A percentile compares a stretch with the other conserved stretches of the same genome.
These are phyloP conservation scores for Myocastor coypus DNA, from an alignment of 2,113 vertebrate genomes.

Conservation along the genomic window DNA sequence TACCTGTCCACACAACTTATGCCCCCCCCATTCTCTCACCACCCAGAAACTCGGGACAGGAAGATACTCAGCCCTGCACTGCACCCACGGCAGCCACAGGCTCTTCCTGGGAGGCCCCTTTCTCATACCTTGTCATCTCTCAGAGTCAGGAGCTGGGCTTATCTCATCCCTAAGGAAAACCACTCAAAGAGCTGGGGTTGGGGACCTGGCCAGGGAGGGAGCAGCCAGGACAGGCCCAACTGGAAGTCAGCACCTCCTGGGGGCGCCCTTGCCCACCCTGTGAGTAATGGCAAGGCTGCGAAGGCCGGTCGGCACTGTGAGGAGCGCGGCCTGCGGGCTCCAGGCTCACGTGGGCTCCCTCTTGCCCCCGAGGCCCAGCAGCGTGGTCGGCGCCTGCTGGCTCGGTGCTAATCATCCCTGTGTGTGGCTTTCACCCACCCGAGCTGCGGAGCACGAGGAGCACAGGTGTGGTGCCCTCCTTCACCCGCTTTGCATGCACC, in stretches of 20 bases:
- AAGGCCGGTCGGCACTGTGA: neutral
- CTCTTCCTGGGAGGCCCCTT: neutral
- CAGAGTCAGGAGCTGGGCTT: neutral
- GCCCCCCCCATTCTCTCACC: no score
- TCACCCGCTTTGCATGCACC: accelerated
- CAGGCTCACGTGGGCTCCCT: neutral
- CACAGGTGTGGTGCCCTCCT: neutral
- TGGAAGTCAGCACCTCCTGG: neutral
- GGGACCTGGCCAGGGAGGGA: no score
- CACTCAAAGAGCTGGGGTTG: neutral
- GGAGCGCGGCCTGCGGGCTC: neutral
- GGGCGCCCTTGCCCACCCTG: neutral
- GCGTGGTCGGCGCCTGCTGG: accelerated
- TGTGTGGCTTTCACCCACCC: accelerated
- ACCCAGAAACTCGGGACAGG: neutral
- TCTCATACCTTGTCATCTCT: neutral
- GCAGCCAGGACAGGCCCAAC: no score
- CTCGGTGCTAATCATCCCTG: neutral
- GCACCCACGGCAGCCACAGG: accelerated
- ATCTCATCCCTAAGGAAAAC: neutral
- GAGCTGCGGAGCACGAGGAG: neutral
- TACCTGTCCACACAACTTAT: neutral
- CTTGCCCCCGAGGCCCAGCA: no score
- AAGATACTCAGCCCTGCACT: neutral
- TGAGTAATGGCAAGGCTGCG: neutral